Percentiles rank a stretch among this genome's conserved stretches.
Conservation (phyloP, 2,113 vertebrate species). For the Daubentonia madagascariensis region DNA sequence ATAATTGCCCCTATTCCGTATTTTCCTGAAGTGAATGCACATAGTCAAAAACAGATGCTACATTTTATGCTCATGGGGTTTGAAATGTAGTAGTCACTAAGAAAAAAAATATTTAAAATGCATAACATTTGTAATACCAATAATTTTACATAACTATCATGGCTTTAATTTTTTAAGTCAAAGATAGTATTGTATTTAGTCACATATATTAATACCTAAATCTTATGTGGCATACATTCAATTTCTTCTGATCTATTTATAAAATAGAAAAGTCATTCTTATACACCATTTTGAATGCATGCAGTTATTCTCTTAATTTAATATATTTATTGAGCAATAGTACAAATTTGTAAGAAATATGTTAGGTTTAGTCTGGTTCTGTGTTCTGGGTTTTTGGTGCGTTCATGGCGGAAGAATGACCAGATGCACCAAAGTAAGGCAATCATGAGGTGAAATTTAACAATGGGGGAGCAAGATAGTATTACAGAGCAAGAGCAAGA, state of each 20-base stretch:
- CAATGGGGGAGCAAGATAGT: too few species aligned
- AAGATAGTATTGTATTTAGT: neutral
- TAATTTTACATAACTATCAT: neutral
- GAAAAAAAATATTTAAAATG: neutral
- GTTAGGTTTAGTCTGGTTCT: too few species aligned
- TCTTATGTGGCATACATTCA: neutral
- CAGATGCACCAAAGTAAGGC: too few species aligned
- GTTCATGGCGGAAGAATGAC: too few species aligned
- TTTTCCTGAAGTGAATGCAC: constrained; percentile 9
- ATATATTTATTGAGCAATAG: neutral
- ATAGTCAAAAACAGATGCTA: constrained; percentile 37
- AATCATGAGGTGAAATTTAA: too few species aligned
- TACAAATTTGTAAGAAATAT: neutral
- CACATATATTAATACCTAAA: neutral
- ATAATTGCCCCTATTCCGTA: constrained; percentile 28
- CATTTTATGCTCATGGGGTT: neutral
- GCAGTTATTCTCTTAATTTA: neutral
- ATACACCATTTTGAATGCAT: neutral
- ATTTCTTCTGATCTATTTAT: neutral
- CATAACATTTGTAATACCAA: neutral
- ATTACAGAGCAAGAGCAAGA: too few species aligned
- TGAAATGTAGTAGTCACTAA: neutral
- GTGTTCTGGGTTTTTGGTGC: too few species aligned
- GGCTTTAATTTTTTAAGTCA: neutral
- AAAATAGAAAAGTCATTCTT: neutral